These are phyloP conservation scores for Megaceryle alcyon DNA, from an alignment of 2,797 vertebrate species.

Conservation along the genomic window DNA sequence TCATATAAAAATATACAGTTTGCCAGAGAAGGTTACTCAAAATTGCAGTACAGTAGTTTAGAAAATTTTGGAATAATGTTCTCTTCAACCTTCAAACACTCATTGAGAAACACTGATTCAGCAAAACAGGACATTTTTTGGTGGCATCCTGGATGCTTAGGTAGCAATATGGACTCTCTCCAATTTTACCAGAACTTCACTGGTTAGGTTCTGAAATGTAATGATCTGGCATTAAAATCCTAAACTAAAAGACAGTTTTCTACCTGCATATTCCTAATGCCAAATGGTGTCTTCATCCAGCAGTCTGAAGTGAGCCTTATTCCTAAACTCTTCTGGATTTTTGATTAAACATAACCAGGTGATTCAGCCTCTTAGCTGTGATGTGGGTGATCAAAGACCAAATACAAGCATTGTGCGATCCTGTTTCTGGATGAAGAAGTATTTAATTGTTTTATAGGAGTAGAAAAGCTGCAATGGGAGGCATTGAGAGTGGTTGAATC, in stretches of 20 bases:
- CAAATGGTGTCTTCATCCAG: not conserved
- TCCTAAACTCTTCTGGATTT: not conserved
- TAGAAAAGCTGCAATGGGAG: not conserved
- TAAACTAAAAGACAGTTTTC: not conserved
- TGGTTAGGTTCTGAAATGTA: not conserved
- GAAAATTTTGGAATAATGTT: not conserved
- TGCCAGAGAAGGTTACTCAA: not conserved
- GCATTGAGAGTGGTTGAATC: not conserved
- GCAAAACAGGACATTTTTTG: not conserved
- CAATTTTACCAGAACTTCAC: not conserved
- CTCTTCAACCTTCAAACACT: not conserved
- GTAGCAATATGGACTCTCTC: not conserved
- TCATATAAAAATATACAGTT: not conserved
- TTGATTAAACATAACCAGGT: not conserved
- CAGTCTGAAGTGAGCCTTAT: not conserved
- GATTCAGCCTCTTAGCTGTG: not conserved
- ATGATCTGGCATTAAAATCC: not conserved
- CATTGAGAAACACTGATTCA: not conserved
- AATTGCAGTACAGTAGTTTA: not conserved
- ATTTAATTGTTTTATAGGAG: not conserved
- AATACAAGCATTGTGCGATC: accelerated
- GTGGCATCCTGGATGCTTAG: not conserved
- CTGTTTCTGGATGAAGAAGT: not conserved
- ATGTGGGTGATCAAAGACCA: not conserved
- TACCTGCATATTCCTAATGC: not conserved